Conservation (phyloP, 1,140 invertebrate genomes). For the Lasaia peninsularis region DNA sequence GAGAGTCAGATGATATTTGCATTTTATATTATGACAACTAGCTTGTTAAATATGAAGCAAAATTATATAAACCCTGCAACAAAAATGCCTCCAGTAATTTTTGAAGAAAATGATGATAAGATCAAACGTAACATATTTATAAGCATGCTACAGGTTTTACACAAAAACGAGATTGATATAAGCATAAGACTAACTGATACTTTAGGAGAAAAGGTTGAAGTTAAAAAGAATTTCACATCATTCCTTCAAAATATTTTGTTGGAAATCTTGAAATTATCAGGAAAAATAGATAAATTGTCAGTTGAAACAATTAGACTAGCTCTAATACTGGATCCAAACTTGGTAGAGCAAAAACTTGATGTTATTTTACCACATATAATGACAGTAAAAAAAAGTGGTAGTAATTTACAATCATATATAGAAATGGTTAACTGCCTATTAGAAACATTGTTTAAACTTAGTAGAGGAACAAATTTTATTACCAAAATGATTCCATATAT, state of each 20-base stretch:
- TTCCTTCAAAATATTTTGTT: slow-evolving; percentile 59
- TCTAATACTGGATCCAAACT: slow-evolving; percentile 53
- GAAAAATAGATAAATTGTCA: slow-evolving; percentile 56
- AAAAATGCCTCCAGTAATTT: slow-evolving; percentile 43
- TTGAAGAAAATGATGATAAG: slow-evolving; percentile 52
- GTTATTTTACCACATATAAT: slow-evolving; percentile 54
- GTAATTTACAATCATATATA: slow-evolving; percentile 38
- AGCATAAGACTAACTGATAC: slow-evolving; percentile 55
- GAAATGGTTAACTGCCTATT: slow-evolving; percentile 54
- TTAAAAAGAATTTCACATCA: slow-evolving; percentile 54
- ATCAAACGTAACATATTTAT: slow-evolving; percentile 53
- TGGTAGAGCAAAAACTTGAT: slow-evolving; percentile 55
- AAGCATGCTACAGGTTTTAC: slow-evolving; percentile 47
- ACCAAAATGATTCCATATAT: slow-evolving; percentile 53
- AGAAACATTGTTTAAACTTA: slow-evolving; percentile 61
- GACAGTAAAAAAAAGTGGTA: slow-evolving; percentile 48
- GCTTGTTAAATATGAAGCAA: slow-evolving; percentile 49
- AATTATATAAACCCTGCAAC: slow-evolving; percentile 51
- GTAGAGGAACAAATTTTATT: slow-evolving; percentile 51
- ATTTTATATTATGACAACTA: slow-evolving; percentile 54
- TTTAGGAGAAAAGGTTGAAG: slow-evolving; percentile 55
- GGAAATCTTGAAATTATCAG: slow-evolving; percentile 53
- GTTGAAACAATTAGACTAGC: slow-evolving; percentile 54
- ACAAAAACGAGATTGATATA: slow-evolving; percentile 57
- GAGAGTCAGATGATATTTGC: slow-evolving; percentile 61